Evolutionary conservation across 2,888 invertebrate species (phyloP), one percentile per base, ranked within the genome.

Genomic region (Chouioia cunea): DNA sequence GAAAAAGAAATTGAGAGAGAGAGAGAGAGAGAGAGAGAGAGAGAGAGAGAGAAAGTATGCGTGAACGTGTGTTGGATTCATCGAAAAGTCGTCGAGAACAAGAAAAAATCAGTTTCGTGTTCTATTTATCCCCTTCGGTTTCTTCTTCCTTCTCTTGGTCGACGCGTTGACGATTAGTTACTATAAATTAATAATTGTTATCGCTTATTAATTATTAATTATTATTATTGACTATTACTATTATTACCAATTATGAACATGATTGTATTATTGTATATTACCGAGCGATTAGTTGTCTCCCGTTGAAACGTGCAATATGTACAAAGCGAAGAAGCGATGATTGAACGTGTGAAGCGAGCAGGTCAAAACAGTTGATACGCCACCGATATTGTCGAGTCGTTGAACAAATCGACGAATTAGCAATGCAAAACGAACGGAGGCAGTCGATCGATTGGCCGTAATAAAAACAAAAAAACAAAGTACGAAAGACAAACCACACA

Each of bases 241-340:
- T 70, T 73, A 73, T 66, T 73, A 66, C 46, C 60, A 66, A 73
- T 69, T 70, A 63, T 66, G 36, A 73, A 66, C 66, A 66, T 66
- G 66, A 73, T 70, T 73, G 76, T 77, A 77, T 74, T 69, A 73
- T 77, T 76, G 75, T 77, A 73, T 73, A 76, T 76, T 75, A 78
- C 74, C 75, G 76, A 80, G 79, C 78, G 75, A 78, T 79, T 81
- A 77, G 78, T 80, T 80, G 78, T 79, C 80, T 77, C 77, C 79
- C 78, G 80, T 80, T 81, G 79, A 79, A 81, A 76, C 79, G 82
- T 82, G 82, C 82, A 81, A 82, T 82, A 81, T 82, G 80, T 82
- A 82, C 80, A 82, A 82, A 82, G 58, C 50, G 36, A 47, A 53
- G 10, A 16, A 44, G n/a, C 18, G 20, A 53, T 4, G 15, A 53